Percentiles rank a stretch among this genome's conserved stretches.
phyloP scores from a whole-genome alignment of 2,888 invertebrate genomes.

The Phengaris alcon region DNA sequence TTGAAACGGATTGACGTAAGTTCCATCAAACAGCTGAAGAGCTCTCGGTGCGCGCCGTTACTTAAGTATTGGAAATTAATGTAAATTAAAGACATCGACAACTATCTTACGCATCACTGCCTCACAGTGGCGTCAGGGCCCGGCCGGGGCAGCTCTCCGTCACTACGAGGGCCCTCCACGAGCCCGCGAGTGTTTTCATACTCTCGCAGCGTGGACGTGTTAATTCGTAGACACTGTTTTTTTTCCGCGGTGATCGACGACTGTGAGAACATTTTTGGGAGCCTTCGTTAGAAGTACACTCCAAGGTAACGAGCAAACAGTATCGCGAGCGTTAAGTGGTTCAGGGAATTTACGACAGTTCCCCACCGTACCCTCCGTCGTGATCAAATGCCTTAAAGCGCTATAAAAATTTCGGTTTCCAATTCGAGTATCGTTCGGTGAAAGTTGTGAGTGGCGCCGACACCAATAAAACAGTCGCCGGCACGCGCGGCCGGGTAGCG shows the following conservation, averaged over 20 bases:
- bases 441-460: slow-evolving; percentile 76
- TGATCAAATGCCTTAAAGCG: slow-evolving; percentile 48
- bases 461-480: slow-evolving; percentile 70
- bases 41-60: slow-evolving; percentile 49
- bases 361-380: slow-evolving; percentile 53
- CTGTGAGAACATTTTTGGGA: slow-evolving; percentile 77
- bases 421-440: slow-evolving; percentile 74
- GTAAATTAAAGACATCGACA: slow-evolving; percentile 68
- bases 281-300: slow-evolving; percentile 75
- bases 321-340: slow-evolving; percentile 73
- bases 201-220: slow-evolving; percentile 76
- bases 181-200: slow-evolving; percentile 74
- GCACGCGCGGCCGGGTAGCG: slow-evolving; percentile 57
- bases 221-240: slow-evolving; percentile 78
- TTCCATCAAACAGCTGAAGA: slow-evolving; percentile 55
- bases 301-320: slow-evolving; percentile 75
- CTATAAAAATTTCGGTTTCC: slow-evolving; percentile 72
- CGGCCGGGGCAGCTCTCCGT: slow-evolving; percentile 64
- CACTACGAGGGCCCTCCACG: slow-evolving; percentile 71
- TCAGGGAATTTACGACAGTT: slow-evolving; percentile 70
- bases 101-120: slow-evolving; percentile 64
- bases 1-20: slow-evolving; percentile 55
- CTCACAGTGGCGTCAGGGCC: slow-evolving; percentile 52
- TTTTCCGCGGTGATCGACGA: slow-evolving; percentile 75
- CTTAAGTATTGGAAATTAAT: slow-evolving; percentile 63